phyloP scores from a whole-genome alignment of 1,140 invertebrate species.

The Acyrthosiphon pisum region DNA sequence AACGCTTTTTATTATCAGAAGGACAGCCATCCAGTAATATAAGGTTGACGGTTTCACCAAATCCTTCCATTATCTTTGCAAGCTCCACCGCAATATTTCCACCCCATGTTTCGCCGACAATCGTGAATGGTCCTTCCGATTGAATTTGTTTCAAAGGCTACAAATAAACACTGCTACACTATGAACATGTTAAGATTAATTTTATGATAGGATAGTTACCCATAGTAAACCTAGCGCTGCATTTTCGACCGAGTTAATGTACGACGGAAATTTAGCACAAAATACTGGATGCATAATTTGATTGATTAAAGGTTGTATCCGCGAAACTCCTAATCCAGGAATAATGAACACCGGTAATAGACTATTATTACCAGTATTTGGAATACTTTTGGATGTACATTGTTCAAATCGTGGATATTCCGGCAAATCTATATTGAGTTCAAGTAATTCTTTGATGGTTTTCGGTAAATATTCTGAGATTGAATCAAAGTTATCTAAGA shows the following conservation, averaged over 20 bases:
- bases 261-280: constrained; percentile 50
- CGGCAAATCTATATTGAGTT: constrained; percentile 32
- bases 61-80: constrained; percentile 58
- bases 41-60: constrained; percentile 55
- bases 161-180: neutral
- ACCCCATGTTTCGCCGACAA: constrained; percentile 60
- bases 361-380: neutral
- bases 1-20: constrained; percentile 19
- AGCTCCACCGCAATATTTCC: constrained; percentile 58
- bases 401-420: constrained; percentile 38
- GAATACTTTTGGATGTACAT: constrained; percentile 34
- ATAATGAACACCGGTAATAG: constrained; percentile 53
- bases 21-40: constrained; percentile 57
- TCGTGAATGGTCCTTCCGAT: constrained; percentile 57
- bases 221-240: constrained; percentile 45
- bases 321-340: constrained; percentile 45
- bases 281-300: constrained; percentile 57
- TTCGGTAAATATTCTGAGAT: constrained; percentile 39
- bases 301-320: constrained; percentile 35
- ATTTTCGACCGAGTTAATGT: constrained; percentile 32
- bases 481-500: neutral
- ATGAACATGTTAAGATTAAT: neutral
- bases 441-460: constrained; percentile 7
- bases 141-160: constrained; percentile 58
- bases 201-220: neutral